Conservation (phyloP, 2,888 invertebrate species). For the Dendrolimus pini region DNA sequence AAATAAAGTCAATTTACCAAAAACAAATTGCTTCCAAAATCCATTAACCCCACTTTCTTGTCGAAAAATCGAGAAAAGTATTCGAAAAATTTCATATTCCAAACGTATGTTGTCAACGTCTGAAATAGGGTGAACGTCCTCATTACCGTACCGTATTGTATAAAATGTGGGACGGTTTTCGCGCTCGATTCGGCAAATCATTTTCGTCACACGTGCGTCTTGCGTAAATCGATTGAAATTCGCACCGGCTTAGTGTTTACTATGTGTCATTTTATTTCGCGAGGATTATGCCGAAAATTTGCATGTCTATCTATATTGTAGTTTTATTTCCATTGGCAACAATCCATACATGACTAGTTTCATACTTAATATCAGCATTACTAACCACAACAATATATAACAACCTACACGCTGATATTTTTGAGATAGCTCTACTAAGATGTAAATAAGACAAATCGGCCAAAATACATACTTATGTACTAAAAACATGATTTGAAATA, state of each 20-base stretch:
- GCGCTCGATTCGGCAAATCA: slow-evolving; percentile 42
- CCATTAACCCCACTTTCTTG: too few relatives aligned
- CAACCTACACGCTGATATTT: too few relatives aligned
- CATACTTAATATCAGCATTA: too few relatives aligned
- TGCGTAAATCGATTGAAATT: slow-evolving; percentile 32
- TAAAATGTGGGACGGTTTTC: slow-evolving; percentile 68
- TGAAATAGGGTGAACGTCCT: slow-evolving; percentile 47
- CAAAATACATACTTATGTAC: too few relatives aligned
- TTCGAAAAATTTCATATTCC: not conserved
- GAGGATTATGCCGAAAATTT: not conserved
- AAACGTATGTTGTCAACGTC: not conserved
- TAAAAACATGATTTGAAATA: too few relatives aligned
- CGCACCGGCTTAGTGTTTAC: not conserved
- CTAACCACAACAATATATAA: too few relatives aligned
- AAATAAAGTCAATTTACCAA: too few relatives aligned
- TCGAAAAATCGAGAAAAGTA: not conserved
- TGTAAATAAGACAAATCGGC: too few relatives aligned
- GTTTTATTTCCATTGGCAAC: too few relatives aligned
- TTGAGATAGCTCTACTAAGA: too few relatives aligned
- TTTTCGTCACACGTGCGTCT: slow-evolving; percentile 32
- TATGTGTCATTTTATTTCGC: not conserved
- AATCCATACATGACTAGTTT: too few relatives aligned
- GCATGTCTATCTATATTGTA: not conserved
- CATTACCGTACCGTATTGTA: slow-evolving; percentile 59
- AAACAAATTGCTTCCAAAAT: too few relatives aligned